Base-by-base conservation (phyloP, 2,113 vertebrate genomes). In the Gorsachius goisagi region DNA sequence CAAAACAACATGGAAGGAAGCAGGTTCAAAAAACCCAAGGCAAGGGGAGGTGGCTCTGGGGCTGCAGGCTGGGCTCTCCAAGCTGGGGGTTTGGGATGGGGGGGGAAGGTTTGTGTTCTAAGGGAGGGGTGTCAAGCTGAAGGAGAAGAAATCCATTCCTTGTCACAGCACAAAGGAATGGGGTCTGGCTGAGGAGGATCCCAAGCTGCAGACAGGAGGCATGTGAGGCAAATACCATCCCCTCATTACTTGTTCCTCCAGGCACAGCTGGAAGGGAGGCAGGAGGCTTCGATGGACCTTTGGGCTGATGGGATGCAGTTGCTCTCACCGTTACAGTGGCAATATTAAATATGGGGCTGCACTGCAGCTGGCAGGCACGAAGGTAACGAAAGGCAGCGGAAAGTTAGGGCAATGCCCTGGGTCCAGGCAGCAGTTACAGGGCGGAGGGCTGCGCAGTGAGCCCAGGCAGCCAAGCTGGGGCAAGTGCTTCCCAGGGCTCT, bases 311-410 rank as follows among this genome's bases (percentile, higher is more conserved):
- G 13, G 22, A 22, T 11, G 37, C 33, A 81, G 50, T 20, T 47
- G 32, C 10, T n/a, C 21, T 44, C 17, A 7, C 9, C 15, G 20
- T 37, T 50, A 14, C 0, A 15, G 28, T 35, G 10, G 18, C 28
- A 23, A 12, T 27, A 24, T 3, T 12, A 26, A 22, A n/a, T 12
- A 23, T 8, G 6, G 0, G 2, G 7, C 32, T 19, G 0, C 9
- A 18, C 26, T 59, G 24, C 26, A 14, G 1, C 12, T 3, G 33
- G 50, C 37, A 74, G 26, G 24, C 9, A 32, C 0, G 5, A n/a
- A 4, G 12, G 7, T 4, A 11, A 10, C 1, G 47, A 3, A 24
- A 24, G 12, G 30, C 2, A 15, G n/a, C 2, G 15, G 9, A 49
- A 30, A 7, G 14, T 27, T 17, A 27, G 32, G 20, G 41, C 41